Conservation (phyloP, 2,797 vertebrate genomes). For the Benthosema pterotum region DNA sequence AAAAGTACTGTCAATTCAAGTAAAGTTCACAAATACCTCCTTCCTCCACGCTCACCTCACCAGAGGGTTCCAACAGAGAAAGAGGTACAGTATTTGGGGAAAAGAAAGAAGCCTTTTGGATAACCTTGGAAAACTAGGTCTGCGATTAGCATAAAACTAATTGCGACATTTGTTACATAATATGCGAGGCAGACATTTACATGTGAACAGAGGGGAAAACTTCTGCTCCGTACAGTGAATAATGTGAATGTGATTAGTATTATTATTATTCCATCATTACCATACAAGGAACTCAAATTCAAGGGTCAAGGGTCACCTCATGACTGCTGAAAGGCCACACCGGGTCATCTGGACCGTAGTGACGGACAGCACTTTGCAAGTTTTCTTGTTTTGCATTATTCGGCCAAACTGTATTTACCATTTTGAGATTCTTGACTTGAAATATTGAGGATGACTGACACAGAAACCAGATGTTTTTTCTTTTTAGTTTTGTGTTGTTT, state of each 20-base stretch:
- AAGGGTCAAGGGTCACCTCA: constrained; percentile 16
- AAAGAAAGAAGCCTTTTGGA: constrained; percentile 43
- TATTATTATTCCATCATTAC: constrained; percentile 67
- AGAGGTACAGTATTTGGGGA: constrained; percentile 28
- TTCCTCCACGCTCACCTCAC: constrained; percentile 32
- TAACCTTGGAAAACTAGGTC: constrained; percentile 72
- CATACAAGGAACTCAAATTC: constrained; percentile 51
- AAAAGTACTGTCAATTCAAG: no score
- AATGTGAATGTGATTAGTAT: constrained; percentile 64
- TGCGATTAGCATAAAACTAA: constrained; percentile 75
- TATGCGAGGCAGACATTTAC: constrained; percentile 62
- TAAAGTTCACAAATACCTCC: no score
- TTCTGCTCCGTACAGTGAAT: constrained; percentile 45
- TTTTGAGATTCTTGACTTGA: no score
- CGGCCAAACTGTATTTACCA: no score
- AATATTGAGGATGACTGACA: no score
- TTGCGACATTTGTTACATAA: constrained; percentile 69
- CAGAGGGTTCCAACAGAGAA: constrained; percentile 29
- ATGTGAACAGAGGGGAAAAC: constrained; percentile 56
- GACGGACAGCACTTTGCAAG: constrained; percentile 10
- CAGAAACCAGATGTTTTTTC: no score
- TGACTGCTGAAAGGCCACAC: constrained; percentile 24
- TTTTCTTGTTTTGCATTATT: constrained; percentile 38
- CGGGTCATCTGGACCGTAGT: constrained; percentile 20
- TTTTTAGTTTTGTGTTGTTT: no score